These are phyloP conservation scores for Himalopsyche tibetana DNA, from an alignment of 2,888 invertebrate genomes.

Conservation along the genomic window DNA sequence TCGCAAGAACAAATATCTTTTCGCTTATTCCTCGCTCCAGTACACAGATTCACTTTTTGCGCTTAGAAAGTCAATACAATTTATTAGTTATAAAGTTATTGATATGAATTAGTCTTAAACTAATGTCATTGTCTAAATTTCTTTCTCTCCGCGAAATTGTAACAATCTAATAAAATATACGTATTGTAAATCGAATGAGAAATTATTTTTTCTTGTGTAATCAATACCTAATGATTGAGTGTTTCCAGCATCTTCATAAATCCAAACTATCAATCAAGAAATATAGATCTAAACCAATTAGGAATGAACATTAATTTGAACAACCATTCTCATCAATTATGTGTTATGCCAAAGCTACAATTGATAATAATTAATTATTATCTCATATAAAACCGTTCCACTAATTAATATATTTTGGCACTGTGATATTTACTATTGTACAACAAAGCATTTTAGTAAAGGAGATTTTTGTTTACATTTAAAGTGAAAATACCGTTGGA, in stretches of 20 bases:
- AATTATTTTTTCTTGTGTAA: neutral
- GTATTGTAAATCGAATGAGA: neutral
- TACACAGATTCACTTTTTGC: too few relatives aligned
- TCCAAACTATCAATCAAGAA: conserved; percentile 6
- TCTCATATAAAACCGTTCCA: neutral
- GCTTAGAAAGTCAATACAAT: too few relatives aligned
- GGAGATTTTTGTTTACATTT: neutral
- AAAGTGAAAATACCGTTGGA: neutral
- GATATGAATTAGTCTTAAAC: too few relatives aligned
- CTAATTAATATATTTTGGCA: neutral
- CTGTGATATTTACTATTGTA: neutral
- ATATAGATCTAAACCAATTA: neutral
- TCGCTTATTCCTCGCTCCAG: too few relatives aligned
- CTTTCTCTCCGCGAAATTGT: neutral
- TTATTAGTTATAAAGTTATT: too few relatives aligned
- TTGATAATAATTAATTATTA: neutral
- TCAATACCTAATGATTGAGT: neutral
- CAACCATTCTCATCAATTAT: neutral
- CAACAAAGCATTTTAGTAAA: neutral
- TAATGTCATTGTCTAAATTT: neutral
- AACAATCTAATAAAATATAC: neutral
- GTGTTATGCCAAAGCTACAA: neutral
- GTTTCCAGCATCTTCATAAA: neutral
- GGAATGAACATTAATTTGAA: neutral
- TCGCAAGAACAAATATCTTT: too few relatives aligned